Evolutionary conservation across 2,888 invertebrate species (phyloP).

Genomic region (Trissolcus brochymenae): DNA sequence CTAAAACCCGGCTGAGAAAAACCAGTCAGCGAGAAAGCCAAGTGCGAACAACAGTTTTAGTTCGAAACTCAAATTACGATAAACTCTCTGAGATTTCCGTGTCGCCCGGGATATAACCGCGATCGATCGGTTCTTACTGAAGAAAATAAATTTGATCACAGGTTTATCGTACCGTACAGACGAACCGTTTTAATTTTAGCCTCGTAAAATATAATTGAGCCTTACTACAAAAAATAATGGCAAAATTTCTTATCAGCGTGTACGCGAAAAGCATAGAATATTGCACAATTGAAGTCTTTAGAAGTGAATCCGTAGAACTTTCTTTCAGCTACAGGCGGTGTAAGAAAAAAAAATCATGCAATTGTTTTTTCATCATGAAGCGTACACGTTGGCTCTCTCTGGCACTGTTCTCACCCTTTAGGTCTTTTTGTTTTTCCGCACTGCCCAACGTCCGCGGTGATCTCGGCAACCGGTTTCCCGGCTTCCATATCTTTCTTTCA

Average conservation of each 20-base stretch:
- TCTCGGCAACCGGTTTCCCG: conserved; percentile 57
- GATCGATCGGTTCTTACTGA: conserved; percentile 6
- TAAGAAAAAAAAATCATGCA: too few species aligned
- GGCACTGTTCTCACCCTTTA: conserved; percentile 52
- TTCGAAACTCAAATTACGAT: conserved; percentile 13
- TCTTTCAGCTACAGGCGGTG: too few species aligned
- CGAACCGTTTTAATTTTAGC: too few species aligned
- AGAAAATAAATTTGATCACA: too few species aligned
- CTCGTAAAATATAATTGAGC: too few species aligned
- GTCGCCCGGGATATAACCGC: conserved; percentile 8
- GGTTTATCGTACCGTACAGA: too few species aligned
- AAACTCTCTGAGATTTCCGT: conserved; percentile 18
- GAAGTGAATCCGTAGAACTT: too few species aligned
- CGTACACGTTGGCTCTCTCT: background rate
- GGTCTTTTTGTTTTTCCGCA: conserved; percentile 54
- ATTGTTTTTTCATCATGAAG: too few species aligned
- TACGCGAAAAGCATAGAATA: too few species aligned
- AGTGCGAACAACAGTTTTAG: conserved; percentile 21
- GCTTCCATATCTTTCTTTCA: conserved; percentile 54
- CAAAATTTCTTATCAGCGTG: background rate
- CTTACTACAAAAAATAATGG: too few species aligned
- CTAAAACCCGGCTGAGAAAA: conserved; percentile 17
- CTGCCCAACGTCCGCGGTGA: conserved; percentile 54
- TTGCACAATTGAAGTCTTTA: too few species aligned
- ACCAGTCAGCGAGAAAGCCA: conserved; percentile 19